Conservation (phyloP, 2,888 invertebrate species). For the Drepana falcataria region DNA sequence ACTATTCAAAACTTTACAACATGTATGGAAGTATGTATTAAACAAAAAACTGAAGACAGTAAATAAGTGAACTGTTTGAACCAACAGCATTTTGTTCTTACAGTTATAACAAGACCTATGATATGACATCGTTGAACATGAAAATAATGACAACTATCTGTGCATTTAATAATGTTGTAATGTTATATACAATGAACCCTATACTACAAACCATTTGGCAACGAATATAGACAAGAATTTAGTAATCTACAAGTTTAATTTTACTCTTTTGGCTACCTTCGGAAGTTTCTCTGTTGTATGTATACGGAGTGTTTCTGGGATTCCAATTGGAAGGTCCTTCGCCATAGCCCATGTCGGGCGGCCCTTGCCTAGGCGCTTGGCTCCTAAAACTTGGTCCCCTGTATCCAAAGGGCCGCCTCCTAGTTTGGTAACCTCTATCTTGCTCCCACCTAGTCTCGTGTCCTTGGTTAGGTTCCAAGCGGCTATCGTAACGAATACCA, state of each 20-base stretch:
- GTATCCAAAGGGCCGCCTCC: conserved; percentile 34
- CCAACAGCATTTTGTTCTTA: not conserved
- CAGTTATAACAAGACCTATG: not conserved
- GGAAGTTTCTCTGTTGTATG: conserved; percentile 18
- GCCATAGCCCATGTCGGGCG: conserved; percentile 21
- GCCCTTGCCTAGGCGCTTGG: conserved; percentile 17
- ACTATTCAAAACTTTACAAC: not conserved
- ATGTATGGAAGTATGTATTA: too few species aligned
- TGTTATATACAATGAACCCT: conserved; percentile 15
- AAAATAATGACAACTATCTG: not conserved
- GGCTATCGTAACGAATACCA: conserved; percentile 14
- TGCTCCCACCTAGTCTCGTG: conserved; percentile 36
- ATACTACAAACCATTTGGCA: conserved; percentile 24
- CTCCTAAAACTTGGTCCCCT: conserved; percentile 41
- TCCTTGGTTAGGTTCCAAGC: conserved; percentile 9
- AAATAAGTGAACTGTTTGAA: not conserved
- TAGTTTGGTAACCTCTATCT: conserved; percentile 13
- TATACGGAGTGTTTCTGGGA: conserved; percentile 5
- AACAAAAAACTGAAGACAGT: not conserved
- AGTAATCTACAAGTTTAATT: conserved; percentile 69
- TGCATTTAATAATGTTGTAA: conserved; percentile 12
- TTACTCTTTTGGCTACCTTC: conserved; percentile 35
- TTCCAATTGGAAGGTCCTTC: conserved; percentile 20
- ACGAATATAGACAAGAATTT: conserved; percentile 7
- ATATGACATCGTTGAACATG: not conserved